Conservation (phyloP, 1,140 invertebrate species). For the Ylistrum balloti region DNA sequence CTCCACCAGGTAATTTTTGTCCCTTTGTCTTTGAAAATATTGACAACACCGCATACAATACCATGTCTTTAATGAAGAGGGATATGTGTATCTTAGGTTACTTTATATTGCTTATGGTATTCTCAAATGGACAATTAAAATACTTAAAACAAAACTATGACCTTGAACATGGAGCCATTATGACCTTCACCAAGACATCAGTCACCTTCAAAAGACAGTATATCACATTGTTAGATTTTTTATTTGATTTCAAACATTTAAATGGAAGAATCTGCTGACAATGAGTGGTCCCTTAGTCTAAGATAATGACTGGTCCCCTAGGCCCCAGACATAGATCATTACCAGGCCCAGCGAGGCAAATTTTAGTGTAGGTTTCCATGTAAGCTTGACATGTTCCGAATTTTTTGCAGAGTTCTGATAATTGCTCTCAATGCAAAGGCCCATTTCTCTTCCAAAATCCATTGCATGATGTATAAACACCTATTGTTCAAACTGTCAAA, state of each 20-base stretch:
- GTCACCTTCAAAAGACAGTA: too few relatives aligned
- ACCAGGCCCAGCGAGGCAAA: neutral
- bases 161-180: too few relatives aligned
- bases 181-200: too few relatives aligned
- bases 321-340: neutral
- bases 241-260: neutral
- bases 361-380: neutral
- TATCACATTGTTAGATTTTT: neutral
- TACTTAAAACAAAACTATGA: too few relatives aligned
- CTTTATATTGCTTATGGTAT: too few relatives aligned
- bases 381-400: neutral
- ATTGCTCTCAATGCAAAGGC: slow-evolving; percentile 4
- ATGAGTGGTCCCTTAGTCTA: too few relatives aligned
- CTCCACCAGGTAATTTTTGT: too few relatives aligned
- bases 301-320: neutral
- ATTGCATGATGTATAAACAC: slow-evolving; percentile 35
- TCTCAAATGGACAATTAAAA: too few relatives aligned
- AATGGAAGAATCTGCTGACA: neutral
- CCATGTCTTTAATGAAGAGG: too few relatives aligned
- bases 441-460: slow-evolving; percentile 38
- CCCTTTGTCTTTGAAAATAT: too few relatives aligned
- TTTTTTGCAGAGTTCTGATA: neutral
- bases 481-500: slow-evolving; percentile 39
- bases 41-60: too few relatives aligned
- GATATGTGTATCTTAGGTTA: too few relatives aligned